Percentiles rank a stretch among this genome's conserved stretches.
phyloP scores from a whole-genome alignment of 2,113 vertebrate species.

The Pholis gunnellus region DNA sequence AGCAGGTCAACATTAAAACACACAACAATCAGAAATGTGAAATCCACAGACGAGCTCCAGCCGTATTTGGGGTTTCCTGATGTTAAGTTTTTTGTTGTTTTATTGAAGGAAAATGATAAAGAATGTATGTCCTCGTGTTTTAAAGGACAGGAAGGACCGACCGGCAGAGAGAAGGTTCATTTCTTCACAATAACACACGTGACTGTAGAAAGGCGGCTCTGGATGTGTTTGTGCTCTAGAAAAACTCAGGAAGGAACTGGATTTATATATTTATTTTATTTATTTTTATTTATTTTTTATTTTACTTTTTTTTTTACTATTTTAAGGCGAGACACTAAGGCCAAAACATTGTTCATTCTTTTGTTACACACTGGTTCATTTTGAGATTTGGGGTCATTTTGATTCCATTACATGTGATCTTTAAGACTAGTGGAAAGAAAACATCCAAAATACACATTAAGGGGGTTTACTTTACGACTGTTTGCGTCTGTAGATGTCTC shows the following conservation, averaged over 20 bases:
- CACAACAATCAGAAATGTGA: background rate
- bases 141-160: background rate
- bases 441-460: background rate
- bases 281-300: no score
- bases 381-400: background rate
- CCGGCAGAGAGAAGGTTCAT: background rate
- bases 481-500: background rate
- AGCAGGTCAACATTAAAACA: background rate
- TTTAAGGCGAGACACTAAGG: background rate
- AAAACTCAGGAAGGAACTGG: background rate
- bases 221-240: background rate
- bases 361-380: background rate
- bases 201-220: background rate
- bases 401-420: background rate
- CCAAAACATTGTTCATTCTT: background rate
- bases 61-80: background rate
- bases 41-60: background rate
- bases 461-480: background rate
- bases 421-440: background rate
- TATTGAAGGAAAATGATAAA: no score
- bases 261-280: background rate
- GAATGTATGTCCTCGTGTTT: background rate
- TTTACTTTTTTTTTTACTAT: background rate
- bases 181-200: background rate
- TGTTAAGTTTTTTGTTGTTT: background rate